Evolutionary conservation across 2,113 vertebrate species (phyloP).

Genomic region (Bubo scandiacus): DNA sequence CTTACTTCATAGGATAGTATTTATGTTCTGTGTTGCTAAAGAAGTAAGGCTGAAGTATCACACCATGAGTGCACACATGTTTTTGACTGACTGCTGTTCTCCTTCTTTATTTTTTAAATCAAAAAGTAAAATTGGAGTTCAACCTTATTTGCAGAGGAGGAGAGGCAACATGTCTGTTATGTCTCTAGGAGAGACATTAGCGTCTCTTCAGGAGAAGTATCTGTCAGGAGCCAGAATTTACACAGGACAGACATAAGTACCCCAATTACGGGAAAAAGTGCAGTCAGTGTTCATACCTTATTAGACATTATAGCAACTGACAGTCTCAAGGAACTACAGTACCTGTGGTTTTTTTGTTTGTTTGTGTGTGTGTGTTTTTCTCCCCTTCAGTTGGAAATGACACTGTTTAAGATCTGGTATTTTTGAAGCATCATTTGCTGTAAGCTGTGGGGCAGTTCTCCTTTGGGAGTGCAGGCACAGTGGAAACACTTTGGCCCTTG

Average conservation of each 20-base stretch:
- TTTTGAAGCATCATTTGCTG: not conserved
- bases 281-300: not conserved
- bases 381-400: not conserved
- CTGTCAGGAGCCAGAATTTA: not conserved
- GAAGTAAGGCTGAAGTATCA: not conserved
- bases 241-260: not conserved
- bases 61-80: not conserved
- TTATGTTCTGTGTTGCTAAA: not conserved
- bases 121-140: not conserved
- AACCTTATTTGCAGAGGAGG: not conserved
- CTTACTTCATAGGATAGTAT: not conserved
- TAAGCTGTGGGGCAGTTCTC: not conserved
- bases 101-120: not conserved
- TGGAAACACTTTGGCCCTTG: not conserved
- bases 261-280: not conserved
- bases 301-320: not conserved
- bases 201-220: not conserved
- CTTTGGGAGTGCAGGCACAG: rapidly evolving
- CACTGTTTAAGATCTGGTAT: not conserved
- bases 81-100: not conserved
- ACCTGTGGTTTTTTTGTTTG: not conserved
- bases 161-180: not conserved
- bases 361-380: not conserved
- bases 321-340: not conserved
- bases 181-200: not conserved